Evolutionary conservation across 2,797 vertebrate genomes (phyloP).

Genomic region (Sternotherus odoratus): DNA sequence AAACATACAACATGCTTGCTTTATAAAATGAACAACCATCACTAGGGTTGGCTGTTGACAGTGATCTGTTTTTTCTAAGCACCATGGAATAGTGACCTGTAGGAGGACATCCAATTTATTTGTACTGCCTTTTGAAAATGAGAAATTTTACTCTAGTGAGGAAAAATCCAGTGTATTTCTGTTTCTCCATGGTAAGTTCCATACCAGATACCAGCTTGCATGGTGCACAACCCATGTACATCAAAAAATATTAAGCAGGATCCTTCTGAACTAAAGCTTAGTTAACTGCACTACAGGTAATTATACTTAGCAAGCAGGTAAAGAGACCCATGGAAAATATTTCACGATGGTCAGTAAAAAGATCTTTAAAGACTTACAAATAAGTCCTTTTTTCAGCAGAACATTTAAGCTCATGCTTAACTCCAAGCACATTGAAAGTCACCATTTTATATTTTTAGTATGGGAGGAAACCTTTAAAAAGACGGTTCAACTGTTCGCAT

Average conservation of each 20-base stretch:
- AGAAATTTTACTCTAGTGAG: background rate
- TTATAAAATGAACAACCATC: background rate
- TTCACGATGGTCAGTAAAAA: background rate
- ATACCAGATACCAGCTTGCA: background rate
- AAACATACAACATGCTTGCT: background rate
- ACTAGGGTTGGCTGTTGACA: slow-evolving; percentile 8
- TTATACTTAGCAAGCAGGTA: background rate
- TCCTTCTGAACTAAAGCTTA: background rate
- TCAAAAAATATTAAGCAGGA: slow-evolving; percentile 28
- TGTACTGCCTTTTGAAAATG: background rate
- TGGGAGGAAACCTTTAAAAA: background rate
- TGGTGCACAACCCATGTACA: background rate
- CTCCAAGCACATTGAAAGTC: background rate
- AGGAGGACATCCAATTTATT: background rate
- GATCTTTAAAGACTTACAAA: background rate
- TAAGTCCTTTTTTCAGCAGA: background rate
- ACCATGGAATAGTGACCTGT: slow-evolving; percentile 41
- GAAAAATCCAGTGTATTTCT: background rate
- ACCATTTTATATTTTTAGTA: background rate
- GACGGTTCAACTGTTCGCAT: background rate
- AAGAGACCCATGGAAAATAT: background rate
- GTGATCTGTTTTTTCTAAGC: background rate
- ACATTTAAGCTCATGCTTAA: no score
- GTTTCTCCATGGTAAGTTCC: slow-evolving; percentile 13
- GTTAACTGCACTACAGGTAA: background rate